A percentile compares a stretch with the other conserved stretches of the same genome.
phyloP scores from a whole-genome alignment of 2,888 invertebrate genomes.

The Drosophila mimica region DNA sequence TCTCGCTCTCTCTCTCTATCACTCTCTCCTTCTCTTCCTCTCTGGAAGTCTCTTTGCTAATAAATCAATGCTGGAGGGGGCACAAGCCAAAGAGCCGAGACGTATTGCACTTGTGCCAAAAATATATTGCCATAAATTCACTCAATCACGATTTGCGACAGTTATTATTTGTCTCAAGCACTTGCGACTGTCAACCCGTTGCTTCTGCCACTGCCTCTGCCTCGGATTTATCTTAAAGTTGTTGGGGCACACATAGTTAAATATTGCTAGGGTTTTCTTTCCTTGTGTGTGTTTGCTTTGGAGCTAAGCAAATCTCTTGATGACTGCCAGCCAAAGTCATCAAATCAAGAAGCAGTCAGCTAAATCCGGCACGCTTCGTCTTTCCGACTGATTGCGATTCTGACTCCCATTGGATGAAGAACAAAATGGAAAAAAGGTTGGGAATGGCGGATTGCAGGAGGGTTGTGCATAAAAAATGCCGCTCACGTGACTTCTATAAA shows the following conservation, averaged over 20 bases:
- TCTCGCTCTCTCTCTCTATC: not conserved
- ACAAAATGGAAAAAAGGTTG: not conserved
- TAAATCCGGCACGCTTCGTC: constrained; percentile 50
- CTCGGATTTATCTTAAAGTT: constrained; percentile 18
- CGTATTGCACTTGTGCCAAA: constrained; percentile 59
- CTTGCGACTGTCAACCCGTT: constrained; percentile 48
- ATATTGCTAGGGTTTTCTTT: not conserved
- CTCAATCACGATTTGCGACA: constrained; percentile 74
- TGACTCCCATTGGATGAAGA: not conserved
- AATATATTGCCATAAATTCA: constrained; percentile 58
- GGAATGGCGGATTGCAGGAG: not conserved
- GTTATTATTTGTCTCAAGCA: constrained; percentile 70
- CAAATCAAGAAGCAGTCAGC: constrained; percentile 61
- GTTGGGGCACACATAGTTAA: not conserved
- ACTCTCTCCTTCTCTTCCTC: not conserved
- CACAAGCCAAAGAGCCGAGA: constrained; percentile 18
- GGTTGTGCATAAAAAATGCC: constrained; percentile 64
- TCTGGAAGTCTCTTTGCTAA: constrained; percentile 25
- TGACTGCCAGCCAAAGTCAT: constrained; percentile 56
- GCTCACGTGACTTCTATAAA: constrained; percentile 77
- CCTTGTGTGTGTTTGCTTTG: constrained; percentile 10
- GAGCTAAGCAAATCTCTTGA: constrained; percentile 38
- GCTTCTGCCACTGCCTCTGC: not conserved
- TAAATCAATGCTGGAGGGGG: constrained; percentile 44
- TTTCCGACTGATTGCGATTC: constrained; percentile 49